phyloP scores from a whole-genome alignment of 1,140 invertebrate species.

The Melipona quadrifasciata region DNA sequence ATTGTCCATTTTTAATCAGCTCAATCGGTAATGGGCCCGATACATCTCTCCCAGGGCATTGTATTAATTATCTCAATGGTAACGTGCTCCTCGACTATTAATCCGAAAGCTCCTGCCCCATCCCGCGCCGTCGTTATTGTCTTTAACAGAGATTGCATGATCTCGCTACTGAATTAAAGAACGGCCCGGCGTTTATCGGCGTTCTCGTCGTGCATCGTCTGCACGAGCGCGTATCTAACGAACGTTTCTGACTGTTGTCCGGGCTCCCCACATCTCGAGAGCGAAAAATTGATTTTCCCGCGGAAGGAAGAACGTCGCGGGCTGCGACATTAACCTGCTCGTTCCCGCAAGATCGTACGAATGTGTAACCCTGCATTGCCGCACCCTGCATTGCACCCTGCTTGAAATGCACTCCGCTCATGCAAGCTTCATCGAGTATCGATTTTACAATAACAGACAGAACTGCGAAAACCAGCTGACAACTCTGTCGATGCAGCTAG shows the following conservation, averaged over 20 bases:
- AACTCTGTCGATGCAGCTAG: neutral
- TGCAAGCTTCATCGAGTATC: slow-evolving; percentile 49
- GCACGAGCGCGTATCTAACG: too few relatives aligned
- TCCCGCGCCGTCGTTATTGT: slow-evolving; percentile 2
- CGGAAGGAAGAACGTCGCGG: neutral
- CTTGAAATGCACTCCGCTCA: slow-evolving; percentile 21
- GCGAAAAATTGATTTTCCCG: neutral
- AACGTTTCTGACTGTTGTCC: too few relatives aligned
- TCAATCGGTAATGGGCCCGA: slow-evolving; percentile 7
- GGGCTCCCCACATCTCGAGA: neutral
- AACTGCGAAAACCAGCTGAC: slow-evolving; percentile 36
- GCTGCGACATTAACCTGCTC: neutral
- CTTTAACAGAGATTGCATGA: slow-evolving; percentile 23
- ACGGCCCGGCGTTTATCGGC: neutral
- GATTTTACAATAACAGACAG: slow-evolving; percentile 42
- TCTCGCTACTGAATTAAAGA: slow-evolving; percentile 10
- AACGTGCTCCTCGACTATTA: slow-evolving; percentile 26
- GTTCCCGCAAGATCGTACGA: neutral
- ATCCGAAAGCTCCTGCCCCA: neutral
- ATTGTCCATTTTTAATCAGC: neutral
- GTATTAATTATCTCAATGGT: slow-evolving; percentile 27
- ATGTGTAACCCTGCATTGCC: neutral
- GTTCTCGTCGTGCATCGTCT: neutral
- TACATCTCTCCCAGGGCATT: neutral
- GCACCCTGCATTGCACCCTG: neutral